Base-by-base conservation (phyloP, 2,113 vertebrate genomes). In the Beaufortia kweichowensis region DNA sequence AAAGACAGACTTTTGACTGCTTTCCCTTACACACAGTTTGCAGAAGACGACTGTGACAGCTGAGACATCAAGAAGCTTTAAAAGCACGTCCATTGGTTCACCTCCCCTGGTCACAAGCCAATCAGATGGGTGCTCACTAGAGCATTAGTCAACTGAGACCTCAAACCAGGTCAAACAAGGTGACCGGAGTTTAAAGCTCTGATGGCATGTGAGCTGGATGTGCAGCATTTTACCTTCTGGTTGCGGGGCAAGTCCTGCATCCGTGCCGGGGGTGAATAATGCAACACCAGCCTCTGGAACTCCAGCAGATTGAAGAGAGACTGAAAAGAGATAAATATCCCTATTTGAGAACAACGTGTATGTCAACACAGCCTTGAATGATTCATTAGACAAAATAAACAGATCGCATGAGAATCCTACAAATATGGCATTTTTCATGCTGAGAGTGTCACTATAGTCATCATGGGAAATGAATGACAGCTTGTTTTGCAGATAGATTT, bases 271-370 rank as follows among this genome's bases (percentile, higher is more conserved):
- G 95, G 95, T n/a, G 87, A 95, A 86, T 96, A 99, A 91, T 98
- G 93, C 80, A 99, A 91, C 78, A 99, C 96, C 83, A 99, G 91
- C 87, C 96, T 95, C 91, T 97, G 95, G 90, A 99, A 99, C 89
- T 98, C 96, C 89, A 98, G 90, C 79, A 93, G 79, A 84, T 92
- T 90, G 86, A 92, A 92, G 67, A 92, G 82, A 74, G 91, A 92
- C 91, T 91, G 23, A 17, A 82, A 56, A 57, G 14, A 73, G n/a
- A 31, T 55, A 61, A 33, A 39, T 23, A 53, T 79, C 41, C 39
- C 9, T 2, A 35, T 67, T 31, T 69, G 53, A 46, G 21, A 67
- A 41, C 3, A n/a, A n/a, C n/a, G 19, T 48, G 60, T 39, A 75
- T 50, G 29, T 75, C 59, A 78, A 75, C 59, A 61, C 17, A 28